These are phyloP conservation scores for Lepisosteus oculatus DNA, from an alignment of 2,113 vertebrate genomes.

Conservation along the genomic window DNA sequence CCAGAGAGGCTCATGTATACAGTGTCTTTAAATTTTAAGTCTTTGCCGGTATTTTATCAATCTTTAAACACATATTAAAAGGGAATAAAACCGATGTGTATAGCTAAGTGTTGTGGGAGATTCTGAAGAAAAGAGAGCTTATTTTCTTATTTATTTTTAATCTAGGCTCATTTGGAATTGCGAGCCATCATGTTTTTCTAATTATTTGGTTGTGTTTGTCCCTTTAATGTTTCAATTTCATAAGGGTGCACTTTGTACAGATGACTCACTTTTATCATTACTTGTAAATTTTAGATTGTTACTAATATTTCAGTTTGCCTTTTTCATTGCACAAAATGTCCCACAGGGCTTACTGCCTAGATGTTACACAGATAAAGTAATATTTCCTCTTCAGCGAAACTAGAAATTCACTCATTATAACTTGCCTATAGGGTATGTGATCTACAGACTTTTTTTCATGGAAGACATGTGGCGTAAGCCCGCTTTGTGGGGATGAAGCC, in stretches of 20 bases:
- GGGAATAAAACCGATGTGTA: too few relatives aligned
- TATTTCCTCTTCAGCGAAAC: neutral
- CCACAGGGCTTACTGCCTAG: neutral
- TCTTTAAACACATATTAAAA: too few relatives aligned
- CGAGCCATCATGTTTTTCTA: neutral
- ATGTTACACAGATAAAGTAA: neutral
- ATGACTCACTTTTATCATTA: slow-evolving; percentile 1
- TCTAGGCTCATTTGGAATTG: neutral
- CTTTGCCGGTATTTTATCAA: too few relatives aligned
- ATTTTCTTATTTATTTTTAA: neutral
- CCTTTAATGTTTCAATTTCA: neutral
- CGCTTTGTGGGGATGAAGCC: neutral
- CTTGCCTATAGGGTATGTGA: slow-evolving; percentile 21
- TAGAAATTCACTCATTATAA: slow-evolving; percentile 28
- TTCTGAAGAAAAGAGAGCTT: too few relatives aligned
- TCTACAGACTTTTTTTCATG: slow-evolving; percentile 12
- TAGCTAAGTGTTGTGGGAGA: too few relatives aligned
- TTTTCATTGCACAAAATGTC: neutral
- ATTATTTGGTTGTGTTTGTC: too few relatives aligned
- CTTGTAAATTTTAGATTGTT: neutral
- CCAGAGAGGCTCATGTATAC: too few relatives aligned
- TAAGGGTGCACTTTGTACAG: neutral
- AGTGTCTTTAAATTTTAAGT: too few relatives aligned
- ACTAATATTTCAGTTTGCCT: neutral
- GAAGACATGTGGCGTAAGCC: slow-evolving; percentile 1